Conservation (phyloP, 2,888 invertebrate species). For the Chelonus formosanus region DNA sequence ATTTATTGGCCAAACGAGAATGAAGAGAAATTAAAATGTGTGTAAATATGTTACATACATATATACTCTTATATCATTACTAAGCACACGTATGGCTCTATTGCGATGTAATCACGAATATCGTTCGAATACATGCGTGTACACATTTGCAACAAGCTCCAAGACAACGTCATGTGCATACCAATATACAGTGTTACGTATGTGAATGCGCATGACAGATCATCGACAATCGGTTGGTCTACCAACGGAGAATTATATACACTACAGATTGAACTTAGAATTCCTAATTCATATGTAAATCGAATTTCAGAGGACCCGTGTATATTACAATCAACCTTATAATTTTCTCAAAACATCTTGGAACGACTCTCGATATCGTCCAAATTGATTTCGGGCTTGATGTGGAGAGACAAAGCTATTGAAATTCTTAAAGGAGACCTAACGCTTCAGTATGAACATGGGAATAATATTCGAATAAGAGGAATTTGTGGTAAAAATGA, state of each 20-base stretch:
- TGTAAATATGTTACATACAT: constrained; percentile 1
- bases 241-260: constrained; percentile 2
- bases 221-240: constrained; percentile 4
- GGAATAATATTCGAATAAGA: no score
- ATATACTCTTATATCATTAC: constrained; percentile 3
- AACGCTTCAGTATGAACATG: no score
- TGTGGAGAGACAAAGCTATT: no score
- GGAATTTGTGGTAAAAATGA: no score
- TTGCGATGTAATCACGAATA: constrained; percentile 5
- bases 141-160: constrained; percentile 8
- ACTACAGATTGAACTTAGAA: neutral
- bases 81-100: neutral
- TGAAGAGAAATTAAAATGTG: constrained; percentile 2
- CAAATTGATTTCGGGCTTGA: no score
- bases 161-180: constrained; percentile 19
- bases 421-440: no score
- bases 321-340: no score
- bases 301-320: neutral
- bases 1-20: constrained; percentile 20
- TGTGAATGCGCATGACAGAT: constrained; percentile 19
- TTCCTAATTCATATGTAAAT: constrained; percentile 21
- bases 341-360: no score
- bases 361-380: no score
- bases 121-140: constrained; percentile 5
- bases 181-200: constrained; percentile 13